A percentile compares a stretch with the other conserved stretches of the same genome.
Evolutionary conservation across 2,888 invertebrate species (phyloP).

Genomic region (Proisotoma minuta): DNA sequence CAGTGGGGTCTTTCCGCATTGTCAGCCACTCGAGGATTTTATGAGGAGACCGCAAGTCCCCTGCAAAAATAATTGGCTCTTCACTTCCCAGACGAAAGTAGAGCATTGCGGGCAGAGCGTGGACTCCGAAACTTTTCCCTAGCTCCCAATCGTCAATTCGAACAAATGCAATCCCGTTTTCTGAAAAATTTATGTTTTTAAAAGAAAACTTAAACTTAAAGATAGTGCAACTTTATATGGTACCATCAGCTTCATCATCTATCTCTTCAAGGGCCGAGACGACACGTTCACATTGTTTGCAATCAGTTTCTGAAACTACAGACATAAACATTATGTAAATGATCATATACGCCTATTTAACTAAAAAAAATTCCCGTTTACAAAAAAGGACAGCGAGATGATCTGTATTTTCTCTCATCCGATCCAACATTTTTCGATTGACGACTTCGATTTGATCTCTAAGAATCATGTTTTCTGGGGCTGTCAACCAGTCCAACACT

Average conservation of each 20-base stretch:
- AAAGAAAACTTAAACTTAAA: too few relatives aligned
- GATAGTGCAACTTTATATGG: neutral
- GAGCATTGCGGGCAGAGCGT: constrained; percentile 81
- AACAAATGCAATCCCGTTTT: constrained; percentile 84
- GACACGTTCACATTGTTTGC: constrained; percentile 86
- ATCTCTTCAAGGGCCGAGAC: constrained; percentile 84
- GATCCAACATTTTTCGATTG: constrained; percentile 87
- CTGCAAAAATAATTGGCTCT: constrained; percentile 47
- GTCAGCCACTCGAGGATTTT: constrained; percentile 78
- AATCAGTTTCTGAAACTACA: constrained; percentile 81
- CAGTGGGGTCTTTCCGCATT: constrained; percentile 85
- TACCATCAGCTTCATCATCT: constrained; percentile 63
- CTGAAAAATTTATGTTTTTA: constrained; percentile 7
- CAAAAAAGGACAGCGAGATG: constrained; percentile 87
- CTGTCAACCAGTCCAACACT: constrained; percentile 82
- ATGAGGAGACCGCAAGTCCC: constrained; percentile 50
- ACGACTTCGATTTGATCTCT: constrained; percentile 88
- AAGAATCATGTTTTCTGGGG: constrained; percentile 89
- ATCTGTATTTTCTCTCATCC: constrained; percentile 80
- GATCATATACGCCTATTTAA: neutral
- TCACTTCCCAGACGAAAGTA: constrained; percentile 62
- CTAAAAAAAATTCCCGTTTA: neutral
- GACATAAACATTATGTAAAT: neutral
- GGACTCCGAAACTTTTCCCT: constrained; percentile 82
- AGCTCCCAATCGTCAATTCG: constrained; percentile 83